Evolutionary conservation across 2,888 invertebrate genomes (phyloP).

Genomic region (Nymphalis urticae): DNA sequence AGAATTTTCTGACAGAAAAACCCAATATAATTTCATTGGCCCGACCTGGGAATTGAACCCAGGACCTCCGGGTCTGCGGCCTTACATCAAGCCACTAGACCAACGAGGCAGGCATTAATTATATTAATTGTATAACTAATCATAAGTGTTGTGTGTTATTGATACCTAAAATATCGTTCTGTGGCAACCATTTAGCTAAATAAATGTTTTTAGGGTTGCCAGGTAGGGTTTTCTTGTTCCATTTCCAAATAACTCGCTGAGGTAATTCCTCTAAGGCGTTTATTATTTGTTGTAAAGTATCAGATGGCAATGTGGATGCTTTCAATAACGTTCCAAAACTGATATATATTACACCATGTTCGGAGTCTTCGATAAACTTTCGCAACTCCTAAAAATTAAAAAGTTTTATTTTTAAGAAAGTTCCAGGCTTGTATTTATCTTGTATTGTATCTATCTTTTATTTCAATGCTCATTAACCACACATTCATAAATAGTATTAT

Average conservation of each 20-base stretch:
- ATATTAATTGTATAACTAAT: constrained; percentile 31
- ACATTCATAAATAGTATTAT: not conserved
- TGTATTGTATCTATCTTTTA: no score
- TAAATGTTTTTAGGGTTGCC: constrained; percentile 83
- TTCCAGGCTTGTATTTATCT: not conserved
- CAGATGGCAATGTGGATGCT: constrained; percentile 81
- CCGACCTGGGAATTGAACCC: no score
- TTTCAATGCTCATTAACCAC: not conserved
- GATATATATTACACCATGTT: constrained; percentile 87
- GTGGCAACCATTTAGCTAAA: constrained; percentile 85
- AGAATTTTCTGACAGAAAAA: no score
- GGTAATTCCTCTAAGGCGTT: constrained; percentile 83
- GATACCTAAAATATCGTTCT: constrained; percentile 85
- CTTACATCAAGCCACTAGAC: no score
- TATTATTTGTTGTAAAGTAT: constrained; percentile 82
- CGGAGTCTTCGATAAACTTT: constrained; percentile 83
- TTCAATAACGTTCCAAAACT: constrained; percentile 89
- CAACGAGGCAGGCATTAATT: no score
- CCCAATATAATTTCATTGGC: no score
- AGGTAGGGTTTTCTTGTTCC: constrained; percentile 76
- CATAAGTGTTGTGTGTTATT: constrained; percentile 34
- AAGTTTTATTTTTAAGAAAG: not conserved
- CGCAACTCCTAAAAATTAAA: constrained; percentile 72
- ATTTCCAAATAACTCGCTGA: constrained; percentile 89
- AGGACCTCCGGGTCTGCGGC: no score